Evolutionary conservation across 2,797 vertebrate genomes (phyloP).

Genomic region (Hafferia zeledoni): DNA sequence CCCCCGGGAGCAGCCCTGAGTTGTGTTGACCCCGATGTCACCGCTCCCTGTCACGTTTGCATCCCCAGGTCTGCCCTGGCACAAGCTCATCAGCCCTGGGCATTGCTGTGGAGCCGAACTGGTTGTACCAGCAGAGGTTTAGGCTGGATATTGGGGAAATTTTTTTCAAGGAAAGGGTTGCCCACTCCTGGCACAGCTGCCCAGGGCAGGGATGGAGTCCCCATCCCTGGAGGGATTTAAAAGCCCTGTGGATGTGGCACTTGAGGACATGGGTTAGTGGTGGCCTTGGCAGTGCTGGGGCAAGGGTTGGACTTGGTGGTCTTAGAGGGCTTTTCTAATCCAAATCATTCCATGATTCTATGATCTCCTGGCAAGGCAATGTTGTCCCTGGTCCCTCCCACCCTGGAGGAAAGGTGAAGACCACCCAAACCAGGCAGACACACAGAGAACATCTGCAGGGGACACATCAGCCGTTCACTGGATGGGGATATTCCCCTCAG

Average conservation of each 20-base stretch:
- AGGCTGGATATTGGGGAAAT: fast-evolving
- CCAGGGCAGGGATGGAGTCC: fast-evolving
- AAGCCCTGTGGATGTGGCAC: neutral
- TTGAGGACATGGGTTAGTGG: fast-evolving
- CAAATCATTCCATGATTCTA: fast-evolving
- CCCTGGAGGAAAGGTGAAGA: no score
- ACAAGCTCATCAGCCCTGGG: neutral
- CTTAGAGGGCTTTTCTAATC: neutral
- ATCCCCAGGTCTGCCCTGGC: fast-evolving
- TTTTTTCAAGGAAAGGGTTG: no score
- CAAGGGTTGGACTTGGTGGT: fast-evolving
- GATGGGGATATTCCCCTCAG: neutral
- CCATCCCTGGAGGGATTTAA: neutral
- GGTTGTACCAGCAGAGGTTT: fast-evolving
- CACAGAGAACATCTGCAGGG: neutral
- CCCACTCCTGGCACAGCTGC: neutral
- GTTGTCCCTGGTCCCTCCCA: fast-evolving
- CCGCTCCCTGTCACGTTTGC: fast-evolving
- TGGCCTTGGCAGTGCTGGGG: neutral
- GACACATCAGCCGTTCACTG: fast-evolving
- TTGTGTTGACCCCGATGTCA: fast-evolving
- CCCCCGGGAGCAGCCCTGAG: neutral
- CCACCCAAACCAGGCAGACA: neutral
- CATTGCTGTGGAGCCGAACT: fast-evolving
- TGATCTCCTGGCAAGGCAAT: neutral